Percentiles rank a stretch among this genome's conserved stretches.
Conservation (phyloP, 1,140 invertebrate species). For the Dreissena rostriformis region DNA sequence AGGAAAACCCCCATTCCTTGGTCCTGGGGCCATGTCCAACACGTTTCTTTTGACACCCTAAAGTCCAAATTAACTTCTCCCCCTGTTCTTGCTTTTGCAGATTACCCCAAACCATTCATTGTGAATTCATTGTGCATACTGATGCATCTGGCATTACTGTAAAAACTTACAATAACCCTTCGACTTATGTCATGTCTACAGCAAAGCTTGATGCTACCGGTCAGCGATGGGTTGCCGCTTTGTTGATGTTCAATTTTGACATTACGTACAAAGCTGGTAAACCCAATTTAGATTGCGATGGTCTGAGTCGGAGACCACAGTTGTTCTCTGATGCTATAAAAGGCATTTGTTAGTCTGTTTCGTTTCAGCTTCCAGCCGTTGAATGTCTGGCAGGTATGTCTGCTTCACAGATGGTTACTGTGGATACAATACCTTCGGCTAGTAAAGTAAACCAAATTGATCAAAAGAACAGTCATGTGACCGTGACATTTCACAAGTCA, state of each 20-base stretch:
- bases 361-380: background rate
- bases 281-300: background rate
- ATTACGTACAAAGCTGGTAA: no score
- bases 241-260: no score
- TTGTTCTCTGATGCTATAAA: background rate
- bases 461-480: background rate
- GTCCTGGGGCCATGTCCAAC: background rate
- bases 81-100: background rate
- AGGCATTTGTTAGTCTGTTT: background rate
- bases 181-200: no score
- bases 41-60: background rate
- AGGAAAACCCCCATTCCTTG: background rate
- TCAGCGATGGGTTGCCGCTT: no score
- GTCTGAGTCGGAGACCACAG: background rate
- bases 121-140: background rate
- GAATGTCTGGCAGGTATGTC: background rate
- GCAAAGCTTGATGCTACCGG: no score
- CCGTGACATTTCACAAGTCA: background rate
- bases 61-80: background rate
- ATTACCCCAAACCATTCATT: background rate
- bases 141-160: background rate
- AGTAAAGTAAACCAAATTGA: background rate
- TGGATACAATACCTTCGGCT: background rate
- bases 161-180: no score
- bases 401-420: background rate